These are phyloP conservation scores for Pteropus rufus DNA, from an alignment of 2,797 vertebrate genomes.

Conservation along the genomic window DNA sequence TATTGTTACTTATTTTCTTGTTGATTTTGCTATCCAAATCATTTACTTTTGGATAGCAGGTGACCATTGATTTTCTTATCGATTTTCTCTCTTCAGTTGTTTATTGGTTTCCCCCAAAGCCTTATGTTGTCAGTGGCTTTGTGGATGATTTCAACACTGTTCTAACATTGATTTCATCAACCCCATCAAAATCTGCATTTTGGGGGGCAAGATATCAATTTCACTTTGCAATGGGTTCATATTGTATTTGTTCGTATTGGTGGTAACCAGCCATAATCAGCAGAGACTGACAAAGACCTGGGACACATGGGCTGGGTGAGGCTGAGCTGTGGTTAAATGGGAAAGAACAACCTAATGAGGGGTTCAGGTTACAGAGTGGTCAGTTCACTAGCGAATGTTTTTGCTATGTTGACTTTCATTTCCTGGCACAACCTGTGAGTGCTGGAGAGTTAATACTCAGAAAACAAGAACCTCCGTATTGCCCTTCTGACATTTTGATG, in stretches of 20 bases:
- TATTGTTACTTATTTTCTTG: background rate
- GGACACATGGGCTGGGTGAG: background rate
- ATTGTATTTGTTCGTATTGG: background rate
- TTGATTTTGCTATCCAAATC: background rate
- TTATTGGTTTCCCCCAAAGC: background rate
- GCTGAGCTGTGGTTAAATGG: background rate
- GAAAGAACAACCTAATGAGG: background rate
- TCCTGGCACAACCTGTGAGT: background rate
- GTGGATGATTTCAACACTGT: background rate
- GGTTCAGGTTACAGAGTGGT: background rate
- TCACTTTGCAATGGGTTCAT: background rate
- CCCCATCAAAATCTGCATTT: background rate
- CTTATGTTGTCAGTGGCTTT: background rate
- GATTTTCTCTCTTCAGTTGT: background rate
- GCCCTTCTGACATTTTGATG: background rate
- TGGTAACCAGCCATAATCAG: too few relatives aligned
- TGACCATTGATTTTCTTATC: background rate
- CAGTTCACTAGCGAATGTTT: background rate
- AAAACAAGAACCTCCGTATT: background rate
- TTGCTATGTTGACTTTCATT: background rate
- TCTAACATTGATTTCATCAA: background rate
- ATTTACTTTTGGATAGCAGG: background rate
- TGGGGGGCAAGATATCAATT: background rate
- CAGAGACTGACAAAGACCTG: background rate
- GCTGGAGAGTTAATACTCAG: background rate